A percentile compares a stretch with the other conserved stretches of the same genome.
Conservation (phyloP, 2,113 vertebrate species). For the Dissostichus mawsoni region DNA sequence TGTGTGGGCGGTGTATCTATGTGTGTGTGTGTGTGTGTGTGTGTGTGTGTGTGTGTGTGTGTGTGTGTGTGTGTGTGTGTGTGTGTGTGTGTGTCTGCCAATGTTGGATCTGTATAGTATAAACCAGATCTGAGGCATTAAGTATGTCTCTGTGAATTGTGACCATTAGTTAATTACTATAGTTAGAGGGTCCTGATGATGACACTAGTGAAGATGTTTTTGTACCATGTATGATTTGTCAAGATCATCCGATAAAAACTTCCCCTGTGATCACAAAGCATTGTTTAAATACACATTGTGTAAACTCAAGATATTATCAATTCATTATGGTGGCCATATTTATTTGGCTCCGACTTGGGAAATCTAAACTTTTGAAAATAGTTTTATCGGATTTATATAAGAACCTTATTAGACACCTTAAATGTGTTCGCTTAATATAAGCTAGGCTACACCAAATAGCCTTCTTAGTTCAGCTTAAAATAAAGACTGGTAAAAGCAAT, state of each 20-base stretch:
- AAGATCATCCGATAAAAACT: neutral
- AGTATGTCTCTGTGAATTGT: constrained; percentile 1
- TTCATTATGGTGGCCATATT: neutral
- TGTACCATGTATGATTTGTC: neutral
- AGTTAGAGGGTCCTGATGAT: neutral
- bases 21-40: neutral
- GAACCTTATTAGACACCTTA: neutral
- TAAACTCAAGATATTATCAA: neutral
- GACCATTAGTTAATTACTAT: constrained; percentile 8
- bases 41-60: neutral
- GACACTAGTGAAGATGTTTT: neutral
- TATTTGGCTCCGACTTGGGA: too few species aligned
- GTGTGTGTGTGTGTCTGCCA: too few species aligned
- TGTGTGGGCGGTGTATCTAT: neutral
- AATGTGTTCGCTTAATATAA: neutral
- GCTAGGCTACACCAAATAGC: too few species aligned
- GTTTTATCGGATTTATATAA: too few species aligned
- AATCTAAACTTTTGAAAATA: too few species aligned
- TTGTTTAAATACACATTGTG: neutral
- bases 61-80: neutral
- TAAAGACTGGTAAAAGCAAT: neutral
- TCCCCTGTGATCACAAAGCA: neutral
- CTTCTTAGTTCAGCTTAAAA: neutral
- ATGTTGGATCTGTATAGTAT: neutral
- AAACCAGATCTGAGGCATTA: constrained; percentile 18